These are phyloP conservation scores for Pemphredon lugubris DNA, from an alignment of 2,888 invertebrate species.

Conservation along the genomic window DNA sequence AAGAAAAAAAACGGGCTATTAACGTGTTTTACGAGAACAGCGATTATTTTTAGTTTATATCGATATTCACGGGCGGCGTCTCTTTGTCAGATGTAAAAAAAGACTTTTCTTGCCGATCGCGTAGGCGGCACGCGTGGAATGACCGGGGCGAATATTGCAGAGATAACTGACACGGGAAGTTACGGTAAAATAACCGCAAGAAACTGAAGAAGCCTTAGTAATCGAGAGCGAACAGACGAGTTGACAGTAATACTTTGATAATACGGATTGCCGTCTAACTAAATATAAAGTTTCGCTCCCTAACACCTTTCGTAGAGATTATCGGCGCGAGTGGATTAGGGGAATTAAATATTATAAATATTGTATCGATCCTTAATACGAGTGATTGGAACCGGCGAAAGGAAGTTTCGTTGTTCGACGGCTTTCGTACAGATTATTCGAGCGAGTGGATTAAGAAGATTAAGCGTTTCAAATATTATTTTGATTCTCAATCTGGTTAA, in stretches of 20 bases:
- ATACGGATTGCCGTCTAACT: conserved; percentile 43
- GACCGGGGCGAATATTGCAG: background rate
- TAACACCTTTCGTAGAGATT: conserved; percentile 9
- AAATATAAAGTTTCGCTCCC: conserved; percentile 32
- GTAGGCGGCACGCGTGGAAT: background rate
- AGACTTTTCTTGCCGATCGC: conserved; percentile 15
- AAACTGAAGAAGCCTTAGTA: conserved; percentile 45
- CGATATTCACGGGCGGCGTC: too few relatives aligned
- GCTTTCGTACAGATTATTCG: background rate
- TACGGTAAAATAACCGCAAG: conserved; percentile 26
- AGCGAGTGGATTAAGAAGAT: too few relatives aligned
- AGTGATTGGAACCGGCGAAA: too few relatives aligned
- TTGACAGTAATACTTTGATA: conserved; percentile 50
- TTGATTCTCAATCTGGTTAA: too few relatives aligned
- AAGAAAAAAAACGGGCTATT: too few relatives aligned
- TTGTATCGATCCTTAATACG: too few relatives aligned
- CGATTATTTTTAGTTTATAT: too few relatives aligned
- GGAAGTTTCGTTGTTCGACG: conserved; percentile 30
- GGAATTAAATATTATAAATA: too few relatives aligned
- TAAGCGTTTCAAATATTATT: too few relatives aligned
- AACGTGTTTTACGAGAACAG: too few relatives aligned
- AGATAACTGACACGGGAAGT: conserved; percentile 7
- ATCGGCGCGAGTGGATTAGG: too few relatives aligned
- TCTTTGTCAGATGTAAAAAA: too few relatives aligned
- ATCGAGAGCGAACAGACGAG: conserved; percentile 21